Evolutionary conservation across 2,797 vertebrate species (phyloP).

Genomic region (Craterocephalus amniculus): DNA sequence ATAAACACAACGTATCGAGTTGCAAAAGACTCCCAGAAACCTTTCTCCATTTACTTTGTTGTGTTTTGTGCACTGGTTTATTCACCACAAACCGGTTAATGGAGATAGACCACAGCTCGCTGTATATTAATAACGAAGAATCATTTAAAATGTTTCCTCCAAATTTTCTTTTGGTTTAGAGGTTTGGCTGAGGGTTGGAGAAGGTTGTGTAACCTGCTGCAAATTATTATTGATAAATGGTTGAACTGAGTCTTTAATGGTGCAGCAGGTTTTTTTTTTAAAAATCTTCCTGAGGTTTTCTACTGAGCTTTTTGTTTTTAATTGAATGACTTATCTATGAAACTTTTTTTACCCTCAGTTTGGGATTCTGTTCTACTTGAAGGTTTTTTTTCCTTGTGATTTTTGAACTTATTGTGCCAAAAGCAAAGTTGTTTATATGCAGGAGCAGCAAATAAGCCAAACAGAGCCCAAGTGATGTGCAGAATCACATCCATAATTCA

Average conservation of each 20-base stretch:
- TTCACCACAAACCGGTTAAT: too few relatives aligned
- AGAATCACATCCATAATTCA: too few relatives aligned
- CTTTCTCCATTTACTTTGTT: neutral
- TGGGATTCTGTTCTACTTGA: too few relatives aligned
- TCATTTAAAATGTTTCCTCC: too few relatives aligned
- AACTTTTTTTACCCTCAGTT: neutral
- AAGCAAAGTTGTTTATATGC: neutral
- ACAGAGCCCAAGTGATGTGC: neutral
- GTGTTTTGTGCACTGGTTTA: too few relatives aligned
- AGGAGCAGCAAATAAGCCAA: neutral
- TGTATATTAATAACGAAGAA: too few relatives aligned
- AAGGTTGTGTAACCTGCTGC: neutral
- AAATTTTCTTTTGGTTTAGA: too few relatives aligned
- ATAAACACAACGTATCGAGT: neutral
- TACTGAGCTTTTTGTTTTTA: neutral
- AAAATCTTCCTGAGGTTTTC: neutral
- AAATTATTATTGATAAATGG: neutral
- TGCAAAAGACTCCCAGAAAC: neutral
- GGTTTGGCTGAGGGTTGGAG: neutral
- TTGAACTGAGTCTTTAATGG: too few relatives aligned
- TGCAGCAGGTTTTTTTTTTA: neutral
- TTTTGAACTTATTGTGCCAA: too few relatives aligned
- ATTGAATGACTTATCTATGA: neutral
- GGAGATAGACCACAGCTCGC: too few relatives aligned
- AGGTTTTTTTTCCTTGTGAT: too few relatives aligned